Evolutionary conservation across 1,140 invertebrate species (phyloP), one percentile per base, ranked within the genome.

Genomic region (Hylyphantes graminicola): DNA sequence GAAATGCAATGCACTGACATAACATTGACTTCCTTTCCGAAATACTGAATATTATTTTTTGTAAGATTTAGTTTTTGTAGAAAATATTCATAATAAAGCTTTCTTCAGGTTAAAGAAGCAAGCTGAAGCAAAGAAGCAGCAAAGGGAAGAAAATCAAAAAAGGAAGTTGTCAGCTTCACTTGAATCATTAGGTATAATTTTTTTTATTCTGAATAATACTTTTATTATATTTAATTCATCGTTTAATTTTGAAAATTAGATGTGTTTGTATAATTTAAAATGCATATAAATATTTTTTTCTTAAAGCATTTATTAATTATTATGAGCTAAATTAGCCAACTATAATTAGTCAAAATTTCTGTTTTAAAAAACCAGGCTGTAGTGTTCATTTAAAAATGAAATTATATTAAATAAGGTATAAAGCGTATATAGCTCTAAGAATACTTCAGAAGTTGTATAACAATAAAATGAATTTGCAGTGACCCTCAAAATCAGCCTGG

Each of bases 41-140:
- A 57, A 57, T 57, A 10, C 15, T 13, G 2, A 13, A 9, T 13
- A 12, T 3, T 59, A 13, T 59, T 9, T n/a, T 59, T 59, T 59
- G 0, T 7, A 13, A 6, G 12, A 13, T 59, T 59, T 59, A 7
- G 2, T 7, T 7, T 7, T n/a, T 3, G 12, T 59, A n/a, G 11
- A 59, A 3, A 19, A 35, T 67, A 35, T 5, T 35, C 35, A 35
- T 35, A n/a, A 5, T 35, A 5, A 35, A 35, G 35, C 35, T 35
- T 35, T 35, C 35, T 35, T 70, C 59, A 80, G 73, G 17, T 76
- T 51, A 63, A 85, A 85, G 59, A 86, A 85, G 63, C 76, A 54
- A 63, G 55, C 57, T 79, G 51, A 80, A 17, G n/a, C 19, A 53
- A 57, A 15, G 51, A 87, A 64, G 75, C 51, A 35, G 51, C n/a